phyloP scores from a whole-genome alignment of 2,888 invertebrate species.

The Drosophila koepferae region DNA sequence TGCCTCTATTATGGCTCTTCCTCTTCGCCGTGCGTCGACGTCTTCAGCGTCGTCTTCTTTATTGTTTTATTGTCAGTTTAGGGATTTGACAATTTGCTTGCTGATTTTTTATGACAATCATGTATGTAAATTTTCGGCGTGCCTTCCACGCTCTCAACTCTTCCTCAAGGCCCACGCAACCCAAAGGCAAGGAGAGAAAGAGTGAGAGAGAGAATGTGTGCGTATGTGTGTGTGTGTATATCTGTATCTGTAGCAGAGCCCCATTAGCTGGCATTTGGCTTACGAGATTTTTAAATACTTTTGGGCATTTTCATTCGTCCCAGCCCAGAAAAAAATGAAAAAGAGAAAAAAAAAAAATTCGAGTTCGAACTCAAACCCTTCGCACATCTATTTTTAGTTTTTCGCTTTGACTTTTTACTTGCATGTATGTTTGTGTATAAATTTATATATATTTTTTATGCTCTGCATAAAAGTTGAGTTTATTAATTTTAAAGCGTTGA shows the following conservation, averaged over 20 bases:
- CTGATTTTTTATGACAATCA: constrained; percentile 81
- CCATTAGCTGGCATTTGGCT: constrained; percentile 75
- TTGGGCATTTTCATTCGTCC: constrained; percentile 63
- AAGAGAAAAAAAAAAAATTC: constrained; percentile 20
- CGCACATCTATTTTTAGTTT: constrained; percentile 64
- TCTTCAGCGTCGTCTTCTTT: constrained; percentile 70
- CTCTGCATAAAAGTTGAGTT: constrained; percentile 64
- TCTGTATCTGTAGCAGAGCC: constrained; percentile 53
- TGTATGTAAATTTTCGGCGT: constrained; percentile 77
- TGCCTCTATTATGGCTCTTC: constrained; percentile 26
- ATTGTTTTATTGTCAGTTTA: constrained; percentile 82
- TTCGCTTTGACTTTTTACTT: constrained; percentile 7
- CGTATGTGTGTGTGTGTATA: constrained; percentile 15
- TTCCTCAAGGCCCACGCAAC: constrained; percentile 68
- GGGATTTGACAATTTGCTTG: constrained; percentile 81
- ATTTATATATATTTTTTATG: constrained; percentile 32
- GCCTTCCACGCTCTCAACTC: constrained; percentile 58
- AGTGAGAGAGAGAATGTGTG: not conserved
- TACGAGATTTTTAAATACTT: constrained; percentile 78
- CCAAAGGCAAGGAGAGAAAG: not conserved
- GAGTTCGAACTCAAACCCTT: constrained; percentile 47
- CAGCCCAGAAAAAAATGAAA: constrained; percentile 23
- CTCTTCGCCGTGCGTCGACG: constrained; percentile 23
- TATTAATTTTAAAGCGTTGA: constrained; percentile 80
- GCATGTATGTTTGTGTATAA: constrained; percentile 7